Base-by-base conservation (phyloP, 2,113 vertebrate species). In the Alethe diademata region DNA sequence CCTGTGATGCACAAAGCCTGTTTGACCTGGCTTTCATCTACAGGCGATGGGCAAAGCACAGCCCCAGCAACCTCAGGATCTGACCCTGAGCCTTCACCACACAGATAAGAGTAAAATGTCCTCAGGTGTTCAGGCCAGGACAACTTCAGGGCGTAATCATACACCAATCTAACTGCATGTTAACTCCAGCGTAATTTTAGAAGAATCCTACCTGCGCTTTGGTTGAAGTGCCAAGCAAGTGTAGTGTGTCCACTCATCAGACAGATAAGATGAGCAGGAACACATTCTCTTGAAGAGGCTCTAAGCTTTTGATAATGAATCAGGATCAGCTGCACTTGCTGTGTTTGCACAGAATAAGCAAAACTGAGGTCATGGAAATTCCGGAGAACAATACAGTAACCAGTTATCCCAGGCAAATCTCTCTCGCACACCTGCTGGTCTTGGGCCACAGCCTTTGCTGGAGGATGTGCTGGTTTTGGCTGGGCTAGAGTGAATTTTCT, bases 281-380 rank as follows among this genome's bases (percentile, higher is more conserved):
- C n/a, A 48, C 4, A 3, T 60, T 47, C 35, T 50, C 64, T 40
- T 50, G 28, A 40, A 75, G 36, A 75, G 12, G 24, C 65, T 69
- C 24, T 92, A 86, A 78, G n/a, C 69, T 83, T 81, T 65, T 10
- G 5, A 19, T 33, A 94, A 72, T 7, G 4, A 26, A 33, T 54
- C 2, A 0, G 31, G 48, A 78, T 26, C 6, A 1, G 40, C 33
- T 81, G 48, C 65, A 53, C 64, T 66, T 1, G 0, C 33, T 57
- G 18, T 11, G 1, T 67, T 62, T 67, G 53, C 38, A 48, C 43
- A 75, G 57, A 60, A 64, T 33, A 93, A 69, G 56, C 35, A 74
- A 74, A 95, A 84, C 38, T 24, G 66, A 83, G 7, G 2, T 53
- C 61, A 54, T 48, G 36, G 18, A 43, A 90, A 65, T 42, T 70